phyloP scores from a whole-genome alignment of 2,113 vertebrate species.

The Electrona antarctica region DNA sequence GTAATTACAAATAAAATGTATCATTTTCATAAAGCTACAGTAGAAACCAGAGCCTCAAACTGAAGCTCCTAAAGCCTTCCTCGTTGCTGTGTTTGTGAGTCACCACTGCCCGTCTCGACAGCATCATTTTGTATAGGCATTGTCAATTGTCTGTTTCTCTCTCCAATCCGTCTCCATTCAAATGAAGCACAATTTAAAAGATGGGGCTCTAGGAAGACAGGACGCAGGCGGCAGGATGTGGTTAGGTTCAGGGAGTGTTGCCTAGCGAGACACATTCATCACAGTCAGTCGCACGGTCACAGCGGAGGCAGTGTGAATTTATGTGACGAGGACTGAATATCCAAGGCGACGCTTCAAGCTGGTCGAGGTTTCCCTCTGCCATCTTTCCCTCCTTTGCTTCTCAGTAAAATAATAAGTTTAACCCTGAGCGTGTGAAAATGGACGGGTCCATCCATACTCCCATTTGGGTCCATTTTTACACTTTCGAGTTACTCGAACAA shows the following conservation, averaged over 20 bases:
- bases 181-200: constrained; percentile 40
- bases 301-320: neutral
- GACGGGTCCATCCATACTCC: no score
- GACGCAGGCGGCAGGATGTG: constrained; percentile 14
- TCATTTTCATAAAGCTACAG: constrained; percentile 13
- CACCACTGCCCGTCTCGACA: constrained; percentile 38
- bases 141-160: constrained; percentile 56
- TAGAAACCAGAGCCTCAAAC: constrained; percentile 4
- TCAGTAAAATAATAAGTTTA: neutral
- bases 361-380: constrained; percentile 45
- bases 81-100: constrained; percentile 62
- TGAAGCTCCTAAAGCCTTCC: constrained; percentile 10
- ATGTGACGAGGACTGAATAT: constrained; percentile 5
- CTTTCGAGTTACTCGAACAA: no score
- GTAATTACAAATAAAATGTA: no score
- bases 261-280: constrained; percentile 14
- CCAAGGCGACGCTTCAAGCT: constrained; percentile 25
- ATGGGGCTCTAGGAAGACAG: constrained; percentile 9
- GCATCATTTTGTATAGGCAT: constrained; percentile 34
- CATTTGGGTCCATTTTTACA: no score
- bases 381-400: constrained; percentile 52
- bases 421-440: no score
- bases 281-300: neutral
- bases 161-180: constrained; percentile 51
- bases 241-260: constrained; percentile 25